phyloP scores from a whole-genome alignment of 35 echinoderm and acorn worm species.

The Eucidaris tribuloides region DNA sequence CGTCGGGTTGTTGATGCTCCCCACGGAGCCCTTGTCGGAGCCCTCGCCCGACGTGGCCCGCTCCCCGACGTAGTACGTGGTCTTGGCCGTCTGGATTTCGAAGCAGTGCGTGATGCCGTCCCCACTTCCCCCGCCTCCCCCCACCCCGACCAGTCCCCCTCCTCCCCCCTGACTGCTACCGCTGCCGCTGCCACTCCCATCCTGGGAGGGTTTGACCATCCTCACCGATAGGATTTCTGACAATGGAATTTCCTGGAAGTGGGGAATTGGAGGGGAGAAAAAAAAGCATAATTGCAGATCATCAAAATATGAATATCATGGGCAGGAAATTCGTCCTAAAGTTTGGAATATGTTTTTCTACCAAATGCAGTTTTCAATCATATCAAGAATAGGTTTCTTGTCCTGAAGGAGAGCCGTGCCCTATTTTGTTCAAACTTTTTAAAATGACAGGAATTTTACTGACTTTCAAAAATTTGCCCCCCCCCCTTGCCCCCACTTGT shows the following conservation, averaged over 20 bases:
- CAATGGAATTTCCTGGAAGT: slow-evolving; percentile 83
- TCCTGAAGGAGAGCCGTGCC: no score
- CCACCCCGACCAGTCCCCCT: neutral
- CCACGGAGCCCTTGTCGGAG: slow-evolving; percentile 32
- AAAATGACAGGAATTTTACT: no score
- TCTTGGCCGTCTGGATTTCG: slow-evolving; percentile 77
- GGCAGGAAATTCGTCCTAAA: no score
- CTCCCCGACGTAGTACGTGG: slow-evolving; percentile 90
- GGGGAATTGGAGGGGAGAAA: no score
- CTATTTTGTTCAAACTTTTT: no score
- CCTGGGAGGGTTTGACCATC: slow-evolving; percentile 48
- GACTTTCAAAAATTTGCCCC: no score
- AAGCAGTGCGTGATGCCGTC: slow-evolving; percentile 78
- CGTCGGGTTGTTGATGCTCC: slow-evolving; percentile 1
- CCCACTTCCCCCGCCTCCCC: slow-evolving; percentile 1
- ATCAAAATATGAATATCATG: no score
- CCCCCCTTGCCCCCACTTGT: no score
- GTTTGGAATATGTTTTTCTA: no score
- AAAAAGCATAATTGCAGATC: no score
- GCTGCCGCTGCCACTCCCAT: slow-evolving; percentile 32
- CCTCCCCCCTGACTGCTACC: neutral
- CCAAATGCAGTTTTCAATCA: no score
- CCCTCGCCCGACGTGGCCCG: slow-evolving; percentile 20
- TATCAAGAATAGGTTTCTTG: no score
- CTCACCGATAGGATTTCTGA: slow-evolving; percentile 84